Base-by-base conservation (phyloP, 2,888 invertebrate species). In the Macrostomum cliftonense region DNA sequence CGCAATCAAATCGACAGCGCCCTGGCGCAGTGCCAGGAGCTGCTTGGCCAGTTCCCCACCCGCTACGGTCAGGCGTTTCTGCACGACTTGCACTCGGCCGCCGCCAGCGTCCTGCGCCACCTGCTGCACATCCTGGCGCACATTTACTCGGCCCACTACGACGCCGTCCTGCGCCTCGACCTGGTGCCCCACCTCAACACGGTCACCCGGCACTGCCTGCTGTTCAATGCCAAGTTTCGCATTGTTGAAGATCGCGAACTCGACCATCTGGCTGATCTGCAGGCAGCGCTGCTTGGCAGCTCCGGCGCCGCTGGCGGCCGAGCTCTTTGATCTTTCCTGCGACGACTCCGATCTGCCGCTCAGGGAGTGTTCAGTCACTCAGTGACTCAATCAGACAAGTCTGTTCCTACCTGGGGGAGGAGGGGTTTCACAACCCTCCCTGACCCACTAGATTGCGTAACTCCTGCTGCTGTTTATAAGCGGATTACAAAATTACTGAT, bases 101-200 rank as follows among this genome's bases (percentile, higher is more conserved):
- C 52, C 7, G 38, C 37, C n/a, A 20, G 13, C 13, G 52, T 51
- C 11, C 17, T 36, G 13, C 37, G 51, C 12, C 43, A 52, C 17
- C n/a, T 51, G 12, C 28, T 52, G 16, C 43, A 53, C 19, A 38
- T 38, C 39, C 13, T 51, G 16, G 44, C 44, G 16, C 51, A 51
- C 43, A 17, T 51, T 9, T 51, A 51, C 38, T 28, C 19, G 12
- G 43, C 51, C 4, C 51, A 51, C 21, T 51, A 44, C 36, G 19
- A 45, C n/a, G 51, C 42, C 17, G 16, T 51, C 7, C 28, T 52
- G 19, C 14, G 28, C n/a, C 36, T 51, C 17, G 51, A 51, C 14
- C 39, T 51, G 12, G 44, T 51, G 12, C 37, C 51, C 1, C 42
- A 51, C 44, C 21, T 51, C 13, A 51, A 51, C 42, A 51, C 52